These are phyloP conservation scores for Protaetia brevitarsis DNA, from an alignment of 1,140 invertebrate species.

Conservation along the genomic window DNA sequence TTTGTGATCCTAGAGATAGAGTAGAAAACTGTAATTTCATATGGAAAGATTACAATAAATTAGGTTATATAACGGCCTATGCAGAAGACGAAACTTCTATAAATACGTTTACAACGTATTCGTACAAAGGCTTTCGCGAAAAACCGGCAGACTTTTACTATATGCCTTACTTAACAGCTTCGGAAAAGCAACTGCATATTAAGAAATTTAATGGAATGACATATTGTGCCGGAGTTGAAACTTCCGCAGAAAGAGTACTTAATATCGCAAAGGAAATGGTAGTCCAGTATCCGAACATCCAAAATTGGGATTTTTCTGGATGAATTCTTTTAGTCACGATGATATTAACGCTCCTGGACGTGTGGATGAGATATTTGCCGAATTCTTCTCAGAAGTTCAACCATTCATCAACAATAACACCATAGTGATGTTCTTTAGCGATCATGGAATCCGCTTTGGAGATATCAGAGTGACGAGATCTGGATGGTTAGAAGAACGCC, in stretches of 20 bases:
- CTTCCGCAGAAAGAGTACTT: constrained; percentile 56
- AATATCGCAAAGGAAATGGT: constrained; percentile 60
- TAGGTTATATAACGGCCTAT: constrained; percentile 60
- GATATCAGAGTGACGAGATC: constrained; percentile 64
- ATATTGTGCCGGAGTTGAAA: constrained; percentile 55
- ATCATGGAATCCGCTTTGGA: constrained; percentile 83
- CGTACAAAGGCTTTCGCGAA: constrained; percentile 61
- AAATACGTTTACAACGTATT: constrained; percentile 62
- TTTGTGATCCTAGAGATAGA: constrained; percentile 51
- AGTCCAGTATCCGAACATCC: constrained; percentile 54
- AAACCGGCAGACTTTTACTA: constrained; percentile 74
- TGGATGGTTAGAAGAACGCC: constrained; percentile 79
- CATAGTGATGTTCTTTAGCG: constrained; percentile 70
- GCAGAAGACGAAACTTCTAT: constrained; percentile 60
- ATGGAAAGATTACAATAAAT: constrained; percentile 57
- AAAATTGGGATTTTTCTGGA: constrained; percentile 70
- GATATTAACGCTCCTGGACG: constrained; percentile 57
- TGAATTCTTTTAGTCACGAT: constrained; percentile 62
- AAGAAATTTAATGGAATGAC: constrained; percentile 44
- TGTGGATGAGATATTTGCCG: constrained; percentile 55
- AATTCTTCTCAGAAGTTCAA: constrained; percentile 52
- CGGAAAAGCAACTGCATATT: constrained; percentile 51
- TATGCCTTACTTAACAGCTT: constrained; percentile 62
- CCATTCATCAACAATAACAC: constrained; percentile 56
- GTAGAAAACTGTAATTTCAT: constrained; percentile 58